Evolutionary conservation across 2,113 vertebrate species (phyloP).

Genomic region (Dryoscopus gambensis): DNA sequence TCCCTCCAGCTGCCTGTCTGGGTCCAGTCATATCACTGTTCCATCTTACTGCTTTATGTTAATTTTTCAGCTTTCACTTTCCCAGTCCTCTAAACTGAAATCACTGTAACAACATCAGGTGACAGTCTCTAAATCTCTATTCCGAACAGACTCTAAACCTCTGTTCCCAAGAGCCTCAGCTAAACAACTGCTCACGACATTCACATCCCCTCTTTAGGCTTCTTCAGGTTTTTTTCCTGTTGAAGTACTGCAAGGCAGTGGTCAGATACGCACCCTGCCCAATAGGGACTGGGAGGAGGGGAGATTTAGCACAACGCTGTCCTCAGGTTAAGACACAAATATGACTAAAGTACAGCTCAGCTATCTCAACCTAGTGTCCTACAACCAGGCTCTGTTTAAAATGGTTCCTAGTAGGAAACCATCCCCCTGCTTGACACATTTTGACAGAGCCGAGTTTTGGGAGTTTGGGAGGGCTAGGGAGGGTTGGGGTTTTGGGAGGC

Average conservation of each 20-base stretch:
- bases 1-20: slow-evolving; percentile 11
- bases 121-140: not conserved
- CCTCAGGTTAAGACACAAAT: not conserved
- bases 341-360: not conserved
- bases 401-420: not conserved
- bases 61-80: not conserved
- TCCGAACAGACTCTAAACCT: not conserved
- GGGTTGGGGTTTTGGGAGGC: not conserved
- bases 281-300: not conserved
- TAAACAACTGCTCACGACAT: not conserved
- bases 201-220: not conserved
- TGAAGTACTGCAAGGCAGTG: not conserved
- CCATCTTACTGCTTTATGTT: not conserved
- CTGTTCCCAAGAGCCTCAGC: not conserved
- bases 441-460: not conserved
- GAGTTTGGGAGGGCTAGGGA: not conserved
- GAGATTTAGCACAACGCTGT: not conserved
- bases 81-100: not conserved
- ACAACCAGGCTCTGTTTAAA: not conserved
- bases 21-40: not conserved
- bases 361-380: not conserved
- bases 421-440: not conserved
- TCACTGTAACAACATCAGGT: not conserved
- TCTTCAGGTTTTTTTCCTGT: not conserved
- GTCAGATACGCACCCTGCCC: not conserved